These are phyloP conservation scores for Tachina lurida DNA, from an alignment of 2,888 invertebrate species.

Conservation along the genomic window DNA sequence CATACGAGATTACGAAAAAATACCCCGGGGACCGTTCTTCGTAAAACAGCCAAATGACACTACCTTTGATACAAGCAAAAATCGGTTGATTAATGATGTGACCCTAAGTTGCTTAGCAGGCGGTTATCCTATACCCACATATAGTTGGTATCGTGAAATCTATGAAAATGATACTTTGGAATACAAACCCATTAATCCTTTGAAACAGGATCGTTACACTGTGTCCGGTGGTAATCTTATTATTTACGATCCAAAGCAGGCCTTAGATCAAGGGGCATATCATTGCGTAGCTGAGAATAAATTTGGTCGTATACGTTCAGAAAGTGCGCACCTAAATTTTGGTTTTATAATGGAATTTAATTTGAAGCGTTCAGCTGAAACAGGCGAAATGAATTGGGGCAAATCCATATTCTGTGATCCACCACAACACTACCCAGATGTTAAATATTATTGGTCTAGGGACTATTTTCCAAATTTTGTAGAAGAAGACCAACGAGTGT, in stretches of 20 bases:
- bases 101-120: constrained; percentile 91
- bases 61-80: constrained; percentile 91
- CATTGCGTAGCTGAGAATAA: constrained; percentile 96
- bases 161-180: constrained; percentile 91
- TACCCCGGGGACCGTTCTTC: constrained; percentile 95
- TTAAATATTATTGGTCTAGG: constrained; percentile 96
- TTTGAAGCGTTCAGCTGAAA: constrained; percentile 91
- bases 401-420: constrained; percentile 96
- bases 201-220: constrained; percentile 89
- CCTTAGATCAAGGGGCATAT: constrained; percentile 92
- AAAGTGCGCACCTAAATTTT: constrained; percentile 93
- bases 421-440: constrained; percentile 94
- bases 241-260: constrained; percentile 92
- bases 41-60: constrained; percentile 92
- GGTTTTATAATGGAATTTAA: constrained; percentile 96
- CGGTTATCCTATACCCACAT: constrained; percentile 94
- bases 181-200: constrained; percentile 90
- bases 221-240: constrained; percentile 95
- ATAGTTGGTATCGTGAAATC: constrained; percentile 95
- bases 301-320: constrained; percentile 94
- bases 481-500: constrained; percentile 95
- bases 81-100: constrained; percentile 88
- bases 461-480: constrained; percentile 95
- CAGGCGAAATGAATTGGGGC: constrained; percentile 96
- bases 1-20: constrained; percentile 89